These are phyloP conservation scores for Aphaenogaster floridana DNA, from an alignment of 1,140 invertebrate species.

Conservation along the genomic window DNA sequence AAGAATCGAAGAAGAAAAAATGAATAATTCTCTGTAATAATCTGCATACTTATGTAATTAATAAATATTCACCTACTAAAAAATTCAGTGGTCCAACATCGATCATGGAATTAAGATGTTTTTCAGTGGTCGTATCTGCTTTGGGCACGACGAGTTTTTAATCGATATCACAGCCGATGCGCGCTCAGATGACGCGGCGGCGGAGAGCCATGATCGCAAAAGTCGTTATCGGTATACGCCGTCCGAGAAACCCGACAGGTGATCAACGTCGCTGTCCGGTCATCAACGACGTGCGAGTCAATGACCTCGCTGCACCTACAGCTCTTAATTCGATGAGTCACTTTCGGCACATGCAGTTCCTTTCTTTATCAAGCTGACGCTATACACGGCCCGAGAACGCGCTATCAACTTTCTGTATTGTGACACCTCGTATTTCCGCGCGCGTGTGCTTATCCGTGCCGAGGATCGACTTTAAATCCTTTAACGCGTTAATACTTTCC, in stretches of 20 bases:
- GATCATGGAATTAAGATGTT: conserved; percentile 7
- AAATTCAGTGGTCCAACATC: background rate
- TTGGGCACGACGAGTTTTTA: background rate
- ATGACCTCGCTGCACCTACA: conserved; percentile 64
- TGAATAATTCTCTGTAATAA: background rate
- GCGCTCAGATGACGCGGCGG: conserved; percentile 4
- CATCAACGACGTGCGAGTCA: conserved; percentile 71
- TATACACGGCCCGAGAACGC: conserved; percentile 14
- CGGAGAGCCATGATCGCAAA: conserved; percentile 8
- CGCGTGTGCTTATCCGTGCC: conserved; percentile 23
- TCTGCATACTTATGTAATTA: background rate
- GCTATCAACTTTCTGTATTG: conserved; percentile 60
- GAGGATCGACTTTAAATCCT: conserved; percentile 37
- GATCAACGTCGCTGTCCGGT: conserved; percentile 49
- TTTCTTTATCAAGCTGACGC: conserved; percentile 64
- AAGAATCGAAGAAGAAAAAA: background rate
- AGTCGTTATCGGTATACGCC: conserved; percentile 44
- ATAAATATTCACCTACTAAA: background rate
- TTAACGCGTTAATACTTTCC: background rate
- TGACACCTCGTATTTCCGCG: conserved; percentile 44
- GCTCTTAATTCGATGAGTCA: conserved; percentile 79
- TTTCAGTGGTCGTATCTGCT: background rate
- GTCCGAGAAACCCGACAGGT: conserved; percentile 25
- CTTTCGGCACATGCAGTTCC: conserved; percentile 71
- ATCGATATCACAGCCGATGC: background rate